Percentiles rank a stretch among this genome's conserved stretches.
Evolutionary conservation across 2,797 vertebrate species (phyloP).

Genomic region (Cyprinodon diabolis): DNA sequence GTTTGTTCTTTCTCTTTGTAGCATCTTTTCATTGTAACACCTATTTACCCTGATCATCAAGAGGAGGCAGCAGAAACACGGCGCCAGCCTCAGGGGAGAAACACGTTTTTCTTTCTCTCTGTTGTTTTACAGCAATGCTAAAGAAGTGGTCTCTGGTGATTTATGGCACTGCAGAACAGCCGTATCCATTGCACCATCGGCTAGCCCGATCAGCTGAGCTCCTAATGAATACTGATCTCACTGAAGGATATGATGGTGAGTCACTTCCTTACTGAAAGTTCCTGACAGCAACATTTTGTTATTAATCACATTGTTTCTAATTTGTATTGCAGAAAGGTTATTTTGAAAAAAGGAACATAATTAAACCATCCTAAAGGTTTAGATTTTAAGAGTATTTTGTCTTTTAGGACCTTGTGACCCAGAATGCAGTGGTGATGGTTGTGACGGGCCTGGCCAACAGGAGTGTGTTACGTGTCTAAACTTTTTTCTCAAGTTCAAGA

Average conservation of each 20-base stretch:
- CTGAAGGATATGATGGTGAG: conserved; percentile 79
- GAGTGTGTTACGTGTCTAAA: conserved; percentile 92
- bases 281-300: conserved; percentile 28
- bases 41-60: conserved; percentile 16
- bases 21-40: conserved; percentile 27
- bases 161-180: conserved; percentile 90
- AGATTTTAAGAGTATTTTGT: conserved; percentile 39
- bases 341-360: neutral
- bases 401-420: conserved; percentile 89
- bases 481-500: conserved; percentile 95
- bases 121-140: conserved; percentile 81
- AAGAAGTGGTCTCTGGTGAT: conserved; percentile 93
- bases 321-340: neutral
- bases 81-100: conserved; percentile 17
- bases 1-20: conserved; percentile 68
- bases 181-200: conserved; percentile 80
- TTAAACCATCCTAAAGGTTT: neutral
- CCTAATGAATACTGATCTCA: conserved; percentile 59
- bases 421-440: conserved; percentile 93
- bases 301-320: conserved; percentile 2
- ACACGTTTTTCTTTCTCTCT: conserved; percentile 22
- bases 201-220: conserved; percentile 83
- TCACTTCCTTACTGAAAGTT: conserved; percentile 29
- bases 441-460: conserved; percentile 91
- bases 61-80: conserved; percentile 17